A percentile compares a stretch with the other conserved stretches of the same genome.
Evolutionary conservation across 1,140 invertebrate species (phyloP).

Genomic region (Drosophila mojavensis): DNA sequence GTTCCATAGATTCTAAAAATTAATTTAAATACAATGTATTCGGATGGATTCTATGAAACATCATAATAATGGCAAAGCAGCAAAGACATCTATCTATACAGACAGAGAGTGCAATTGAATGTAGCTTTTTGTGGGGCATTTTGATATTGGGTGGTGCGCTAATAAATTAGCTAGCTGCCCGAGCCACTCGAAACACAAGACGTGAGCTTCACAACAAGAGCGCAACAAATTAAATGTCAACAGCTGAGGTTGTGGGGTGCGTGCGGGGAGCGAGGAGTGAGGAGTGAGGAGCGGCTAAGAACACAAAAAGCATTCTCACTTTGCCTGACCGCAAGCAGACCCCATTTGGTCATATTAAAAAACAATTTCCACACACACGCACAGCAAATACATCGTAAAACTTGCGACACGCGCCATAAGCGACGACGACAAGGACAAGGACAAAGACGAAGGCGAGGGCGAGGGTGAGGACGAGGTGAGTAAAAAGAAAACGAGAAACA

Average conservation of each 20-base stretch:
- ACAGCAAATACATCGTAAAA: conserved; percentile 49
- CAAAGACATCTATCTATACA: not conserved
- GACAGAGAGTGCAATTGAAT: conserved; percentile 22
- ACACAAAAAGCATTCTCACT: conserved; percentile 51
- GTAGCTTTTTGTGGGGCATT: conserved; percentile 2
- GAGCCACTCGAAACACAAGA: conserved; percentile 24
- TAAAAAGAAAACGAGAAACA: too few relatives aligned
- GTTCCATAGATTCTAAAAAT: too few relatives aligned
- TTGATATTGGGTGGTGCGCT: conserved; percentile 25
- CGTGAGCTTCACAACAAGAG: conserved; percentile 43
- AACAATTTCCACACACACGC: conserved; percentile 79
- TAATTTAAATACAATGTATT: too few relatives aligned
- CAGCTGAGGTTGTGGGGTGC: conserved; percentile 7
- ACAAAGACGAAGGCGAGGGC: too few relatives aligned
- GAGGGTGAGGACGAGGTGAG: too few relatives aligned
- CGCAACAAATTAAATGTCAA: conserved; percentile 80
- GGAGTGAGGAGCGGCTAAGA: not conserved
- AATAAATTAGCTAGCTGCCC: conserved; percentile 55
- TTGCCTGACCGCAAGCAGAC: conserved; percentile 33
- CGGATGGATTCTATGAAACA: too few relatives aligned
- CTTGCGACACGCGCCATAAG: conserved; percentile 60
- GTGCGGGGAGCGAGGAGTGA: not conserved
- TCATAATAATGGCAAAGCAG: not conserved
- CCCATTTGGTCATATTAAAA: conserved; percentile 70
- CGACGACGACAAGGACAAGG: not conserved